phyloP scores from a whole-genome alignment of 2,888 invertebrate genomes.

The Drosophila melanosoma region DNA sequence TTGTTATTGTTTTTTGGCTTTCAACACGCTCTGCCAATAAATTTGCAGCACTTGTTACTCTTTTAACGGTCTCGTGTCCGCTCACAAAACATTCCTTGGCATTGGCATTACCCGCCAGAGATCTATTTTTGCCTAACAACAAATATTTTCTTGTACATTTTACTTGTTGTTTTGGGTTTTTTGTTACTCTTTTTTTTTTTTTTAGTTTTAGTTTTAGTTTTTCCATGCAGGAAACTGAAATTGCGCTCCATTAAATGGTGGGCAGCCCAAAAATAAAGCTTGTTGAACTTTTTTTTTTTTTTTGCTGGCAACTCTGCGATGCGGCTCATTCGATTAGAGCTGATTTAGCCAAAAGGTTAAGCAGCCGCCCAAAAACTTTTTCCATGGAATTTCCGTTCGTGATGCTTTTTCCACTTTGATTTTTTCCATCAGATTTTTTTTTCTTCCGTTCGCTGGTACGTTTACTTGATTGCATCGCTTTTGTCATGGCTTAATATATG shows the following conservation, averaged over 20 bases:
- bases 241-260: slow-evolving; percentile 71
- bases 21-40: slow-evolving; percentile 79
- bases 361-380: slow-evolving; percentile 75
- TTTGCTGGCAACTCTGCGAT: slow-evolving; percentile 58
- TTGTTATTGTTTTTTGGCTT: slow-evolving; percentile 58
- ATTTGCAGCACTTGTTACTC: slow-evolving; percentile 78
- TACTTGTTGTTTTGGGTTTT: slow-evolving; percentile 32
- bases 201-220: slow-evolving; percentile 24
- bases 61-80: slow-evolving; percentile 70
- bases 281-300: slow-evolving; percentile 55
- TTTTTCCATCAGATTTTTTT: slow-evolving; percentile 37
- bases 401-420: slow-evolving; percentile 69
- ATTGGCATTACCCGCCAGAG: slow-evolving; percentile 63
- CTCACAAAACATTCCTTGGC: slow-evolving; percentile 64
- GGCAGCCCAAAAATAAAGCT: slow-evolving; percentile 51
- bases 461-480: slow-evolving; percentile 66
- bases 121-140: slow-evolving; percentile 74
- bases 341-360: slow-evolving; percentile 78
- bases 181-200: slow-evolving; percentile 16
- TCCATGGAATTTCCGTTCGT: slow-evolving; percentile 77
- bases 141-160: slow-evolving; percentile 76
- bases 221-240: slow-evolving; percentile 73
- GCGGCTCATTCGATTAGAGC: slow-evolving; percentile 73
- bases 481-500: slow-evolving; percentile 64
- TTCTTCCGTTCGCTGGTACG: slow-evolving; percentile 13